Evolutionary conservation across 2,797 vertebrate species (phyloP).

Genomic region (Urosaurus nigricauda): DNA sequence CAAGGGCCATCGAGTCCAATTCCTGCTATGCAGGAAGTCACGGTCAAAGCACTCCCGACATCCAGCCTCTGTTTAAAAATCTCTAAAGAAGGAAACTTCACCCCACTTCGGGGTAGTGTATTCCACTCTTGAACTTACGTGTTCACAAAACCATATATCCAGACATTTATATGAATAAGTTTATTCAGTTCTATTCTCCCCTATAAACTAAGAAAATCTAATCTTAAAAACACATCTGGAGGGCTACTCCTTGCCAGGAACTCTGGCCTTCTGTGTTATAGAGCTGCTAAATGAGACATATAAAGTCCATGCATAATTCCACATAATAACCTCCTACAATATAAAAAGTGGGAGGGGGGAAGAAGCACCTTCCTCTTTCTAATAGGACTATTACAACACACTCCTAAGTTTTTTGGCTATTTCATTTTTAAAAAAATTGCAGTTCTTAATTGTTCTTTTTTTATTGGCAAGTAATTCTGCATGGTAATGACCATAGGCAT

Average conservation of each 20-base stretch:
- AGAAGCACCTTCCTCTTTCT: neutral
- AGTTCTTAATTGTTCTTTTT: constrained; percentile 14
- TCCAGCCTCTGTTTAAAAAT: no score
- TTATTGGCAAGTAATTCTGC: neutral
- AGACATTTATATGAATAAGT: no score
- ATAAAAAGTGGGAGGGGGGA: no score
- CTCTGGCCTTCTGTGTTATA: neutral
- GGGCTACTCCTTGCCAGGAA: neutral
- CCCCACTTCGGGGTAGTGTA: no score
- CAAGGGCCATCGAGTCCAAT: no score
- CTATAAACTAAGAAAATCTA: no score
- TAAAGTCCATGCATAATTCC: neutral
- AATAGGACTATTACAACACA: neutral
- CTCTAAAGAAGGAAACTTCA: no score
- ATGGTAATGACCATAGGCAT: constrained; percentile 5
- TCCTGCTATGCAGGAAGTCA: no score
- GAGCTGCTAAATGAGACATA: neutral
- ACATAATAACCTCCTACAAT: neutral
- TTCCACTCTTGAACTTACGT: no score
- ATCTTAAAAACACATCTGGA: neutral
- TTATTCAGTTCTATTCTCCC: no score
- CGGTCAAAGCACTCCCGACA: no score
- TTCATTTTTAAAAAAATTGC: constrained; percentile 2
- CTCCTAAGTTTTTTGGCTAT: constrained; percentile 5
- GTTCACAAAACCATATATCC: no score